Evolutionary conservation across 1,140 invertebrate genomes (phyloP), one percentile per base, ranked within the genome.

Genomic region (Whitmania pigra): DNA sequence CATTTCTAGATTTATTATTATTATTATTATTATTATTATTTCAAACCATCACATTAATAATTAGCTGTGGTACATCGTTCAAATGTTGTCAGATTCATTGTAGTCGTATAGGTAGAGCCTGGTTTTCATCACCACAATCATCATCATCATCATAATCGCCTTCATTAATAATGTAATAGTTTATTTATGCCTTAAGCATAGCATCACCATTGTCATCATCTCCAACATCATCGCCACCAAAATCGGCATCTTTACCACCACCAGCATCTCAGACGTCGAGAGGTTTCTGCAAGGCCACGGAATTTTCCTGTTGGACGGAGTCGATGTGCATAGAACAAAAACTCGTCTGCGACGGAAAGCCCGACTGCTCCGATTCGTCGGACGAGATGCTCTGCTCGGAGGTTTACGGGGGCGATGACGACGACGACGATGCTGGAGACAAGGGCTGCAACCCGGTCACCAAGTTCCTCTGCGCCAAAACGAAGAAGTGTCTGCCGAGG

Each of bases 391-490:
- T 53, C 53, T 70, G 69, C 49, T 15, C n/a, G 27, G 18, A 25
- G 31, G n/a, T 22, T 22, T 9, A 15, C 11, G 6, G 27, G 15
- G 25, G 67, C 18, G n/a, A n/a, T 2, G 31, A 49, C 11, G n/a
- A 68, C 17, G 67, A 31, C 20, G 40, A 31, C 6, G 29, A 25
- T 31, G 67, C 36, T 6, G 20, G n/a, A 7, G 22, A 17, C n/a
- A n/a, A 25, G 25, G 29, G 67, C 15, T 36, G 40, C 67, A 68
- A 68, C 31, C 40, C 67, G 29, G 7, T 3, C 29, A 68, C 31
- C 29, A 70, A 74, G 67, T 76, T 75, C 67, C 75, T 77, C 69
- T 73, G 71, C 7, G 75, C 75, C 57, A 74, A 75, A 22, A 74
- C 66, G 18, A 73, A 73, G 17, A 29, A 63, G 5, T 77, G 76